Evolutionary conservation across 2,888 invertebrate species (phyloP), one percentile per base, ranked within the genome.

Genomic region (Himalopsyche tibetana): DNA sequence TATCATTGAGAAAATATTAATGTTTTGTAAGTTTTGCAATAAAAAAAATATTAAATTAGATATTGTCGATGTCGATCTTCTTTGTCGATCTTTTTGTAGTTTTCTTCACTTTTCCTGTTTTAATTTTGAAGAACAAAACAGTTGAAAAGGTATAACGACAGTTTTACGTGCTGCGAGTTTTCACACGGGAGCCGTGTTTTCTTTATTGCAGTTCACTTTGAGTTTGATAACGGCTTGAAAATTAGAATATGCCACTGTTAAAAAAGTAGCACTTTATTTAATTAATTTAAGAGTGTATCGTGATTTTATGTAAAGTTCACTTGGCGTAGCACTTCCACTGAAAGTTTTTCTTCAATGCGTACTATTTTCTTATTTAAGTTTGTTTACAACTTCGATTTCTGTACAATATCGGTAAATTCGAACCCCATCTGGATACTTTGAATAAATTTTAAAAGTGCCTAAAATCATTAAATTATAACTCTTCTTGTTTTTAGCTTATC

Each of bases 61-160:
- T 15, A 8, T 15, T 3, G 15, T 15, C 51, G 51, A 15, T 15
- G 4, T 51, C n/a, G 3, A 1, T 36, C 74, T 74, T 74, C 74
- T 74, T 38, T 74, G 36, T 2, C 36, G 15, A 36, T 36, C 74
- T 74, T 74, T 36, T 74, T 74, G 74, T 74, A 74, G 74, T 74
- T 74, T 74, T 74, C 45, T 45, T 42, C n/a, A 51, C 80, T 84
- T 83, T 87, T 82, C 83, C 74, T 83, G 83, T 87, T 87, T 88
- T 87, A 87, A 88, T 87, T 88, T 87, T 86, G 85, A 74, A 80
- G 84, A 84, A 88, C 88, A 85, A 86, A 88, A 86, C 87, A 87
- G 84, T 86, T 83, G 86, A 82, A 83, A 51, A 42, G 85, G 38
- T 79, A 81, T 88, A 87, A 88, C 87, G 86, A 87, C 88, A 86